These are phyloP conservation scores for Turritopsis dohrnii DNA, from an alignment of 30 jellyfish, hydroid and myxozoan species.

Conservation along the genomic window DNA sequence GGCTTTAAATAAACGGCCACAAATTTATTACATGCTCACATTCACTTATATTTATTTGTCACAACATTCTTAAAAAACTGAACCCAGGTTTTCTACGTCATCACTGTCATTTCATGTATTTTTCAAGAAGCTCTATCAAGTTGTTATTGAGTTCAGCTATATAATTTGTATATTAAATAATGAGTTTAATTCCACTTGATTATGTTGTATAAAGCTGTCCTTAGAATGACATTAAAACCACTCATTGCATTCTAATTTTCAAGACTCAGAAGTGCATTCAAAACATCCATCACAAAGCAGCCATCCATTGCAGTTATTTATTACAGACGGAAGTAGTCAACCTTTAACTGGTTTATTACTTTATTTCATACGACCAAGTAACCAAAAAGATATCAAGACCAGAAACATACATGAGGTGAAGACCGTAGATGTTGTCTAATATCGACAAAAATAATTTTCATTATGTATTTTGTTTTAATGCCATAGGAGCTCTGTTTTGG, in stretches of 20 bases:
- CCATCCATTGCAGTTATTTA: conserved; percentile 43
- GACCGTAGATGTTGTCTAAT: not conserved
- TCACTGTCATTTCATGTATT: too few species aligned
- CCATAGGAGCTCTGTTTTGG: conserved; percentile 79
- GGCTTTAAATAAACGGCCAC: too few species aligned
- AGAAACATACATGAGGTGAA: conserved; percentile 75
- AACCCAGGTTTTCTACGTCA: too few species aligned
- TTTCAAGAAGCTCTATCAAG: too few species aligned
- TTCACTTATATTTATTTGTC: too few species aligned
- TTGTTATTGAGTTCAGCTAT: too few species aligned
- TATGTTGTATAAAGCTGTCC: too few species aligned
- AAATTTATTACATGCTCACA: too few species aligned
- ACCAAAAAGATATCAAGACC: conserved; percentile 45
- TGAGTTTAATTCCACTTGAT: too few species aligned
- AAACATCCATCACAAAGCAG: conserved; percentile 33
- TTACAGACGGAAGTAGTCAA: conserved; percentile 73
- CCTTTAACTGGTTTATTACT: conserved; percentile 65
- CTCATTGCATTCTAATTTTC: not conserved
- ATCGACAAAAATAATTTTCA: not conserved
- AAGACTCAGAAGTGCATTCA: conserved; percentile 61
- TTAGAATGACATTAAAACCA: not conserved
- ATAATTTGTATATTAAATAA: too few species aligned
- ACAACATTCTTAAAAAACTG: too few species aligned
- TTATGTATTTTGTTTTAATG: not conserved
- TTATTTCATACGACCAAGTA: conserved; percentile 52